Evolutionary conservation across 2,888 invertebrate species (phyloP).

Genomic region (Coronaproctus castanopsis): DNA sequence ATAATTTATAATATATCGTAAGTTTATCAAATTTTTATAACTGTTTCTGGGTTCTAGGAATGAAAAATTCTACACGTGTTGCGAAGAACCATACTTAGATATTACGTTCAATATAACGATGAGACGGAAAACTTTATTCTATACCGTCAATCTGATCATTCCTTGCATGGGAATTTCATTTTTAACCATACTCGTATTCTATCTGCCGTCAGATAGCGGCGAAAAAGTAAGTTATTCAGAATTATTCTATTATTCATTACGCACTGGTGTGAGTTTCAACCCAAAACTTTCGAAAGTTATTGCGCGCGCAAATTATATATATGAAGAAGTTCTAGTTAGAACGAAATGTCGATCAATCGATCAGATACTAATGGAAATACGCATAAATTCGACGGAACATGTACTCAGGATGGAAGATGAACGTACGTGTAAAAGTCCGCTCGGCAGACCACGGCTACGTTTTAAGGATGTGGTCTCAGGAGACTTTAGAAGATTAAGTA

Average conservation of each 20-base stretch:
- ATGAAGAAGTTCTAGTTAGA: background rate
- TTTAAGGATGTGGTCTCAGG: too few species aligned
- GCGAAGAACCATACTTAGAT: conserved; percentile 87
- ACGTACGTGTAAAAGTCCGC: too few species aligned
- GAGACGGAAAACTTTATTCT: conserved; percentile 86
- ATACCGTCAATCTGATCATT: conserved; percentile 89
- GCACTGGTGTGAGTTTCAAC: too few species aligned
- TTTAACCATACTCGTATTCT: conserved; percentile 90
- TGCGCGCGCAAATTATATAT: background rate
- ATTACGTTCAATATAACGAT: conserved; percentile 96
- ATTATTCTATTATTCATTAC: background rate
- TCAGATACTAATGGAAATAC: too few species aligned
- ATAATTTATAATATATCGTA: too few species aligned
- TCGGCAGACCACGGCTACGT: too few species aligned
- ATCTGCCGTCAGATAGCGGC: conserved; percentile 90
- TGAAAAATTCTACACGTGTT: conserved; percentile 89
- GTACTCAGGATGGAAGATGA: too few species aligned
- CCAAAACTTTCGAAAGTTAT: too few species aligned
- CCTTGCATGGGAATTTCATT: conserved; percentile 94
- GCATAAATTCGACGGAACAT: too few species aligned
- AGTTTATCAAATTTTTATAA: too few species aligned
- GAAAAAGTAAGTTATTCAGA: conserved; percentile 75
- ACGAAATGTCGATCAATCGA: too few species aligned
- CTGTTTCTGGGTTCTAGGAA: conserved; percentile 43
- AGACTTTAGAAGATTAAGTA: too few species aligned